Percentiles rank a stretch among this genome's conserved stretches.
Conservation (phyloP, 1,140 invertebrate genomes). For the Melipona quadrifasciata region DNA sequence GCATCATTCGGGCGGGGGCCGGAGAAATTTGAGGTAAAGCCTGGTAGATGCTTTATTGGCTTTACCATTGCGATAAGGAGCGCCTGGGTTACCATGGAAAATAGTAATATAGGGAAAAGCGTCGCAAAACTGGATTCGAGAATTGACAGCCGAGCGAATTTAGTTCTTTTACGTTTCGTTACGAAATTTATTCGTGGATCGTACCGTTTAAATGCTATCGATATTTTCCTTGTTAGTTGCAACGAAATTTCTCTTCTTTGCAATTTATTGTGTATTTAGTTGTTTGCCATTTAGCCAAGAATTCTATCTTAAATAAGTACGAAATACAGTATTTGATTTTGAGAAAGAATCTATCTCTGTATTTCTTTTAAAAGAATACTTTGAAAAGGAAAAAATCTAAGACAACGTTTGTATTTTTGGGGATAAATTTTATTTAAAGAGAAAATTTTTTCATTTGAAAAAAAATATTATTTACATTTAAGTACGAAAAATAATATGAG, state of each 20-base stretch:
- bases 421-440: not conserved
- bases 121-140: not conserved
- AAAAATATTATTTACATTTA: not conserved
- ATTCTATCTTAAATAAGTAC: no score
- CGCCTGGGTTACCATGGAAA: constrained; percentile 27
- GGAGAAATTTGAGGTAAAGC: constrained; percentile 53
- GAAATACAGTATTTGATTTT: no score
- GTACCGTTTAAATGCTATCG: not conserved
- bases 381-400: not conserved
- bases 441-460: not conserved
- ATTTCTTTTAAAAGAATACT: no score
- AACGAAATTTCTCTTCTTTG: not conserved
- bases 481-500: not conserved
- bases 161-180: not conserved
- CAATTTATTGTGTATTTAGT: no score
- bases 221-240: not conserved
- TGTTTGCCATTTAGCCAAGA: no score
- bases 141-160: not conserved
- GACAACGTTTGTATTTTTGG: not conserved
- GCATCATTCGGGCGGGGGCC: constrained; percentile 52
- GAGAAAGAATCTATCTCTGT: no score
- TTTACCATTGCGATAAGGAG: constrained; percentile 50
- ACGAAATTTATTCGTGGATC: not conserved
- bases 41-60: constrained; percentile 61
- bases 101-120: constrained; percentile 18